Evolutionary conservation across 2,888 invertebrate genomes (phyloP).

Genomic region (Leuctra nigra): DNA sequence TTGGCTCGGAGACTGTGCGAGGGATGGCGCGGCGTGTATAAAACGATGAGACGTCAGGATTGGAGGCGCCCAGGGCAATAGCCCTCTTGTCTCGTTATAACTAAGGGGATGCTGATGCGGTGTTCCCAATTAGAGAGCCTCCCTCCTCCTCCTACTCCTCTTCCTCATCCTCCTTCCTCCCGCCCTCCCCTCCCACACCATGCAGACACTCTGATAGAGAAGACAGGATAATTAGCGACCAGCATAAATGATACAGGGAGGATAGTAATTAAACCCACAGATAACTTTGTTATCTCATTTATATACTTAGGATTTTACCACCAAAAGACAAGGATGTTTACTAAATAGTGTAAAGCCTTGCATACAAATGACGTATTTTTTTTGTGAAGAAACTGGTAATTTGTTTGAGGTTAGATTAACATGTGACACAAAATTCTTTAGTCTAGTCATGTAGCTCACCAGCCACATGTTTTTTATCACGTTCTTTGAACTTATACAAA

Average conservation of each 20-base stretch:
- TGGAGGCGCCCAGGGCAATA: slow-evolving; percentile 12
- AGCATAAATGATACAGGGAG: slow-evolving; percentile 12
- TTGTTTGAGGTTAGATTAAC: no score
- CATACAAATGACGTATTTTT: no score
- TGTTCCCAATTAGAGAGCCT: slow-evolving; percentile 17
- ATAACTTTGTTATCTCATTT: slow-evolving; percentile 10
- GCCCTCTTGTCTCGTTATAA: slow-evolving; percentile 18
- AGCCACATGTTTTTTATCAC: no score
- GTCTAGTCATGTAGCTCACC: no score
- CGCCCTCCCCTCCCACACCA: background rate
- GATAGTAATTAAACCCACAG: slow-evolving; percentile 13
- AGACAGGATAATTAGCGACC: slow-evolving; percentile 19
- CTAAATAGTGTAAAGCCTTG: no score
- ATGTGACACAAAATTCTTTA: no score
- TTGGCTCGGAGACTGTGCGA: slow-evolving; percentile 10
- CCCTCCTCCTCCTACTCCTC: background rate
- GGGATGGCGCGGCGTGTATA: background rate
- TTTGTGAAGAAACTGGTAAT: no score
- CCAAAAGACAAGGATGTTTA: no score
- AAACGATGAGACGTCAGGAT: slow-evolving; percentile 18
- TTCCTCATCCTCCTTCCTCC: background rate
- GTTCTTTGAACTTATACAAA: no score
- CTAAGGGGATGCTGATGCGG: slow-evolving; percentile 16
- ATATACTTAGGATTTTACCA: background rate
- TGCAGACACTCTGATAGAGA: slow-evolving; percentile 3